phyloP scores from a whole-genome alignment of 2,888 invertebrate genomes.

The Argynnis bischoffii region DNA sequence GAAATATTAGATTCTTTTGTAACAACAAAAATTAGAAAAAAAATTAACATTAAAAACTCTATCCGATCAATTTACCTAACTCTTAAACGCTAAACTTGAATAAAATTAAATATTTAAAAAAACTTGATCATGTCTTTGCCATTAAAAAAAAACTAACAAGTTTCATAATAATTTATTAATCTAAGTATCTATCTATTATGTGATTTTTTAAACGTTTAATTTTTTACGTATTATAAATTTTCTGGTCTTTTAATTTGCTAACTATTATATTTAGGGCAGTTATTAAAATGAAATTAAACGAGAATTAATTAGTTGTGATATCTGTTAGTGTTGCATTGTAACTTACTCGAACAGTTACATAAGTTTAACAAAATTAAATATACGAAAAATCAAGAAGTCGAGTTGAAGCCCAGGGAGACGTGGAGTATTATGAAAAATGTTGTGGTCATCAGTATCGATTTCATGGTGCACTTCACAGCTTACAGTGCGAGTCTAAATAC shows the following conservation, averaged over 20 bases:
- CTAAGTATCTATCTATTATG: no score
- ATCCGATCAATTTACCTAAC: no score
- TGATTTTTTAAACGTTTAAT: no score
- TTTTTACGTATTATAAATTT: not conserved
- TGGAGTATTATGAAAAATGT: constrained; percentile 76
- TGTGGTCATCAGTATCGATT: constrained; percentile 82
- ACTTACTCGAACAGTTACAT: not conserved
- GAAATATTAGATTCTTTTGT: no score
- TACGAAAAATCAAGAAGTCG: constrained; percentile 40
- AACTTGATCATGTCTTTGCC: no score
- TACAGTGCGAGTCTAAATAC: constrained; percentile 64
- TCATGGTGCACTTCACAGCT: constrained; percentile 86
- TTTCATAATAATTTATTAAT: no score
- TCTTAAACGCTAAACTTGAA: no score
- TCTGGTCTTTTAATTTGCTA: not conserved
- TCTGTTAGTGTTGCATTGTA: not conserved
- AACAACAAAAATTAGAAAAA: no score
- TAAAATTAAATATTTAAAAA: no score
- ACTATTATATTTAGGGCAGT: constrained; percentile 5
- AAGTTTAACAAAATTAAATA: constrained; percentile 22
- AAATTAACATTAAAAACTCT: no score
- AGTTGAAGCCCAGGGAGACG: constrained; percentile 54
- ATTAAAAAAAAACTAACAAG: no score
- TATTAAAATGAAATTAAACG: constrained; percentile 11
- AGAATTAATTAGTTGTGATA: not conserved